These are phyloP conservation scores for Cotesia glomerata DNA, from an alignment of 1,140 invertebrate genomes.

Conservation along the genomic window DNA sequence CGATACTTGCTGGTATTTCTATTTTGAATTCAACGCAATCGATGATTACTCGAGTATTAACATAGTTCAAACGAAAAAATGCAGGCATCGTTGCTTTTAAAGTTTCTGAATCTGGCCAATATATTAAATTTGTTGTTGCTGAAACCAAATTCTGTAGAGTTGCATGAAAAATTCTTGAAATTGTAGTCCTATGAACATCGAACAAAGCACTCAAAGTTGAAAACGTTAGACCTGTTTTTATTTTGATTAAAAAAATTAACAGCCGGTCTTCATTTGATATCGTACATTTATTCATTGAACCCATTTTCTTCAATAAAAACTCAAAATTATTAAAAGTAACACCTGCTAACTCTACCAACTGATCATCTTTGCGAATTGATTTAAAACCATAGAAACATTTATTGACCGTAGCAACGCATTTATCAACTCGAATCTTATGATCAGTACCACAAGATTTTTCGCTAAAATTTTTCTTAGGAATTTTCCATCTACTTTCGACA, in stretches of 20 bases:
- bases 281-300: neutral
- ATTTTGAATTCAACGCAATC: conserved; percentile 48
- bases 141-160: conserved; percentile 2
- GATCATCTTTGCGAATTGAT: conserved; percentile 8
- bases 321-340: conserved; percentile 10
- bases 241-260: conserved; percentile 39
- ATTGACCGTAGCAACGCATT: neutral
- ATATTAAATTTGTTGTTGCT: conserved; percentile 15
- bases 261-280: conserved; percentile 22
- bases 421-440: neutral
- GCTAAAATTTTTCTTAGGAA: neutral
- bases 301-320: neutral
- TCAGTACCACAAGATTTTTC: neutral
- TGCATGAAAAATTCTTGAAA: conserved; percentile 23
- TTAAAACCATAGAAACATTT: neutral
- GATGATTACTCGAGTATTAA: conserved; percentile 50
- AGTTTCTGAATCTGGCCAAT: conserved; percentile 21
- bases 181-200: conserved; percentile 20
- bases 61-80: conserved; percentile 46
- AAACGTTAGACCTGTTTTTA: conserved; percentile 29
- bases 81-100: conserved; percentile 25
- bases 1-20: conserved; percentile 33
- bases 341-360: conserved; percentile 1
- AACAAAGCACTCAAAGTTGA: conserved; percentile 28
- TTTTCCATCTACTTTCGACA: neutral